Evolutionary conservation across 2,797 vertebrate species (phyloP).

Genomic region (Cryptoprocta ferox): DNA sequence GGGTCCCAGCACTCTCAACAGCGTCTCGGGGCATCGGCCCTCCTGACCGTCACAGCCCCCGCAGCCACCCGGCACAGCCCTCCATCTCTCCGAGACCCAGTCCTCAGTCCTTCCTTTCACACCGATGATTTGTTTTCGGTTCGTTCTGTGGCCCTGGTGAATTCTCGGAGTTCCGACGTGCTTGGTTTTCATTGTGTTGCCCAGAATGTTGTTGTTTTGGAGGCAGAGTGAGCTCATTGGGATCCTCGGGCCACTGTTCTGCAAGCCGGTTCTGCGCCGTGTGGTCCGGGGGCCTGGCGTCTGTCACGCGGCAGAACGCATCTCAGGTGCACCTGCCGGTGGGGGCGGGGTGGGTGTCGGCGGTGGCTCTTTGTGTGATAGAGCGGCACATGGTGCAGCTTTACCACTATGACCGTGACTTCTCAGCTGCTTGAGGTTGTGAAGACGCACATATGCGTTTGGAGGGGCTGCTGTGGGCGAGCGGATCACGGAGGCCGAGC

Average conservation of each 20-base stretch:
- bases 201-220: not conserved
- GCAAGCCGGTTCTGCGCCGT: not conserved
- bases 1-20: not conserved
- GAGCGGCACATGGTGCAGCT: not conserved
- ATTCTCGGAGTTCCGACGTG: not conserved
- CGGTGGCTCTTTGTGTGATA: not conserved
- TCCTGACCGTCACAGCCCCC: rapidly evolving
- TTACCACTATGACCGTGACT: not conserved
- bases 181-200: not conserved
- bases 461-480: not conserved
- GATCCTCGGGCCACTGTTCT: too few relatives aligned
- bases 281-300: not conserved
- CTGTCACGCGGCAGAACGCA: not conserved
- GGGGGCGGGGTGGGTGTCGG: not conserved
- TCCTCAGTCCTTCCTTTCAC: not conserved
- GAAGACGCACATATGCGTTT: not conserved
- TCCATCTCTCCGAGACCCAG: rapidly evolving
- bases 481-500: not conserved
- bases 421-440: not conserved
- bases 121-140: not conserved
- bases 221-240: not conserved
- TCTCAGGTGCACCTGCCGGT: not conserved
- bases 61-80: rapidly evolving
- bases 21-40: not conserved
- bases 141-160: not conserved